Percentiles rank a stretch among this genome's conserved stretches.
phyloP scores from a whole-genome alignment of 2,888 invertebrate species.

The Lycaena phlaeas region DNA sequence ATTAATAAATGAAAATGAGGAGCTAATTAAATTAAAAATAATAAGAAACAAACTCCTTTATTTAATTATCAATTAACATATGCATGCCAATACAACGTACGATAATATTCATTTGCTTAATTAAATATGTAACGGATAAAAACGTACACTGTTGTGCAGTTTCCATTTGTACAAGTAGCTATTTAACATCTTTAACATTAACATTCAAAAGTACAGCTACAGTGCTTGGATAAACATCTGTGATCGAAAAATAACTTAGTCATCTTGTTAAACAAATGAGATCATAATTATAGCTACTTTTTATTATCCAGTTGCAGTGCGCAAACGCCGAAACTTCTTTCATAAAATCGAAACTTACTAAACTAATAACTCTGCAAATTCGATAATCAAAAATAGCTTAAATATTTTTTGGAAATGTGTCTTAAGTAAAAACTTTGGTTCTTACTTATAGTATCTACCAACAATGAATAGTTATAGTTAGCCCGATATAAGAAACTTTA shows the following conservation, averaged over 20 bases:
- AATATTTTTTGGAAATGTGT: no score
- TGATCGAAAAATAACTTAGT: conserved; percentile 6
- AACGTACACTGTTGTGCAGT: conserved; percentile 8
- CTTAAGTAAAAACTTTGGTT: neutral
- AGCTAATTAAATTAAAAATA: neutral
- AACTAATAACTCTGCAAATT: no score
- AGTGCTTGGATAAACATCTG: conserved; percentile 3
- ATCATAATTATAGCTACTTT: conserved; percentile 2
- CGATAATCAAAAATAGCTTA: no score
- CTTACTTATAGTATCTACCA: no score
- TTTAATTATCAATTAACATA: conserved; percentile 23
- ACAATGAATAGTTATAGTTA: no score
- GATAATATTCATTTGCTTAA: conserved; percentile 11
- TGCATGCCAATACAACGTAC: conserved; percentile 22
- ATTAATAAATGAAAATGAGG: neutral
- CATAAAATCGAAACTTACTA: no score
- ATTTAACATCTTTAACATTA: conserved; percentile 10
- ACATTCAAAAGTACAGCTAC: conserved; percentile 7
- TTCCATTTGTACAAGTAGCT: conserved; percentile 1
- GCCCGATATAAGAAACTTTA: no score
- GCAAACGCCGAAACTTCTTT: no score
- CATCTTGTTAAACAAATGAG: conserved; percentile 1
- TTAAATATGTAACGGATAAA: conserved; percentile 12
- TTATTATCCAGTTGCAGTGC: conserved; percentile 2
- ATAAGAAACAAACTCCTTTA: conserved; percentile 24